Evolutionary conservation across 2,113 vertebrate genomes (phyloP).

Genomic region (Formicarius rufipectus): DNA sequence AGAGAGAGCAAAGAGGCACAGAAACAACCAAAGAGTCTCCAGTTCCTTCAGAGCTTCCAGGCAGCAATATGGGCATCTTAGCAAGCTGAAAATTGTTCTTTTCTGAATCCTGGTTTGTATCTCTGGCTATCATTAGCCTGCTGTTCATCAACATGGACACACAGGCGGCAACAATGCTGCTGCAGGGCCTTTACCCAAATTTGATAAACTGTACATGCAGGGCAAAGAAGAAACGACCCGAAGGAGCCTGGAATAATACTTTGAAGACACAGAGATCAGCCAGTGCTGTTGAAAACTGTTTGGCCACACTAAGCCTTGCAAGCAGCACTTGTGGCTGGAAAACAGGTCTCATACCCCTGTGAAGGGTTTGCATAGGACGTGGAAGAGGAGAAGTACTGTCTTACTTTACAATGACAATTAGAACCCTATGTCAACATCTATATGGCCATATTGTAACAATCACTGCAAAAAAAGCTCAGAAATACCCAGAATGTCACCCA

Average conservation of each 20-base stretch:
- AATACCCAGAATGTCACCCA: neutral
- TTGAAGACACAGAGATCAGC: neutral
- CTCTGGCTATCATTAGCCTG: neutral
- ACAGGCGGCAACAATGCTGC: neutral
- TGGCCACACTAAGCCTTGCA: neutral
- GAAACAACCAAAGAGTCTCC: neutral
- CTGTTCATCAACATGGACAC: neutral
- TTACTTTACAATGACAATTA: neutral
- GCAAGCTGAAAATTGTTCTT: constrained; percentile 32
- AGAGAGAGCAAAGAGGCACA: neutral
- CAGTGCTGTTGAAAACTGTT: neutral
- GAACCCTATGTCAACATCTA: neutral
- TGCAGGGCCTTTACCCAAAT: neutral
- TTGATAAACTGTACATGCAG: neutral
- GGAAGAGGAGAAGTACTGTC: neutral
- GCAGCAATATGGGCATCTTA: neutral
- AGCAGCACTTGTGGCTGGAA: neutral
- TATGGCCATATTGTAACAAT: accelerated
- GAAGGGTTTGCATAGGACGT: neutral
- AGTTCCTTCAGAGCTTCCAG: constrained; percentile 26
- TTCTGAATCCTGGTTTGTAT: neutral
- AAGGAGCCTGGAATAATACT: neutral
- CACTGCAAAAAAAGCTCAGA: neutral
- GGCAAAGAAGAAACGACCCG: neutral
- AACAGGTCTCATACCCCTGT: neutral